These are phyloP conservation scores for Pseudotriccus pelzelni DNA, from an alignment of 2,797 vertebrate species.

Conservation along the genomic window DNA sequence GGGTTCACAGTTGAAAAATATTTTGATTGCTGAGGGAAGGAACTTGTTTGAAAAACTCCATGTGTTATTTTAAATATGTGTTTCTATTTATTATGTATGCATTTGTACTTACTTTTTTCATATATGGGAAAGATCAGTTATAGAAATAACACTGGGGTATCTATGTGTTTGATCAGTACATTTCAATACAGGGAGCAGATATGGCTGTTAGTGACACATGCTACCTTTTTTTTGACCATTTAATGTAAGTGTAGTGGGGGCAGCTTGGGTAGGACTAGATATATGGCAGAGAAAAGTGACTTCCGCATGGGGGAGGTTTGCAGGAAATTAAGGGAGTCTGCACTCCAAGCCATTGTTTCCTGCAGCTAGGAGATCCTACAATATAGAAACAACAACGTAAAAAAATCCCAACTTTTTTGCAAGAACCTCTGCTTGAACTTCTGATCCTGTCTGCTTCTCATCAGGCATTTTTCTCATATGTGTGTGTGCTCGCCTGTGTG, in stretches of 20 bases:
- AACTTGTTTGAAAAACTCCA: background rate
- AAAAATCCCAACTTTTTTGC: background rate
- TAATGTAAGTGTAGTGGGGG: background rate
- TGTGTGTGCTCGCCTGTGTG: background rate
- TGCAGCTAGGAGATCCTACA: slow-evolving; percentile 28
- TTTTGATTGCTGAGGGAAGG: background rate
- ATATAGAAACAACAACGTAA: background rate
- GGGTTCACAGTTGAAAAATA: background rate
- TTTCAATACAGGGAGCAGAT: background rate
- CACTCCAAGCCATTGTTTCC: slow-evolving; percentile 16
- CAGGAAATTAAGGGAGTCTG: slow-evolving; percentile 61
- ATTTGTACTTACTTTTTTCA: background rate
- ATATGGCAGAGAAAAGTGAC: background rate
- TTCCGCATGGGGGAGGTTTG: background rate
- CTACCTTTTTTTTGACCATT: background rate
- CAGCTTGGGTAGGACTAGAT: background rate
- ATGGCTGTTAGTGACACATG: background rate
- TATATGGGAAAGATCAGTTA: background rate
- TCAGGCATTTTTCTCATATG: slow-evolving; percentile 1
- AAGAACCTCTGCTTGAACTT: slow-evolving; percentile 46
- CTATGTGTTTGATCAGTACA: background rate
- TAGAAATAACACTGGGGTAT: background rate
- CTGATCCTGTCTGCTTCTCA: slow-evolving; percentile 61
- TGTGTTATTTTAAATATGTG: background rate
- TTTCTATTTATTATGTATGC: background rate